A percentile compares a stretch with the other conserved stretches of the same genome.
Conservation (phyloP, 1,140 invertebrate species). For the Protaetia brevitarsis region DNA sequence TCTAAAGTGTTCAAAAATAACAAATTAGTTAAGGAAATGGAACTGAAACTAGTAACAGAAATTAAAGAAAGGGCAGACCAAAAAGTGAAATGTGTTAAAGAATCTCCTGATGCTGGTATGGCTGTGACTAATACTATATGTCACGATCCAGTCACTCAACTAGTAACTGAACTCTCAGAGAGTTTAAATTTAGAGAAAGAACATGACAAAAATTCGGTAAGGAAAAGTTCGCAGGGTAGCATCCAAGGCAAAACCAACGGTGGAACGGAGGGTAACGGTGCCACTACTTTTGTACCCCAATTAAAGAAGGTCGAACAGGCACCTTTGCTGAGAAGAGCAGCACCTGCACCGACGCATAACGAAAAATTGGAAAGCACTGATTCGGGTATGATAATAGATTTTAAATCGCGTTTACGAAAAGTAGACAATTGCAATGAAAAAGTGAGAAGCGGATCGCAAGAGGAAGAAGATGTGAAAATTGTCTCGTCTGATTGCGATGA, state of each 20-base stretch:
- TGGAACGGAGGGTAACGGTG: not conserved
- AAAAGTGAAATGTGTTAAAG: conserved; percentile 54
- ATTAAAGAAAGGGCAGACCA: conserved; percentile 75
- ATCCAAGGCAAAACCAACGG: not conserved
- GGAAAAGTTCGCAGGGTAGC: conserved; percentile 3
- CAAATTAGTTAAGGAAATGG: conserved; percentile 71
- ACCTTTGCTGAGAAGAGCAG: conserved; percentile 29
- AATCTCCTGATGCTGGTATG: conserved; percentile 47
- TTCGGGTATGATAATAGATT: conserved; percentile 65
- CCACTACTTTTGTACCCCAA: conserved; percentile 38
- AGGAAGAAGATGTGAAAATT: conserved; percentile 47
- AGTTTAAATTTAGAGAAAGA: conserved; percentile 55
- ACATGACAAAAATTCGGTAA: not conserved
- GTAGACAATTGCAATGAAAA: conserved; percentile 59
- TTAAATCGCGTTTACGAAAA: conserved; percentile 80
- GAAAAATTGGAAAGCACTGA: conserved; percentile 41
- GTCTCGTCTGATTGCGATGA: conserved; percentile 49
- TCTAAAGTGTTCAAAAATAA: conserved; percentile 49
- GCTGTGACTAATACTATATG: conserved; percentile 47
- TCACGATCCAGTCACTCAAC: conserved; percentile 69
- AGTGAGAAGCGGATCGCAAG: conserved; percentile 49
- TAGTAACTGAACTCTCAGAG: conserved; percentile 71
- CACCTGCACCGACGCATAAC: not conserved
- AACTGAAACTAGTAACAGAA: conserved; percentile 74
- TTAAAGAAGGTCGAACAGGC: conserved; percentile 41